Percentiles rank a stretch among this genome's conserved stretches.
These are phyloP conservation scores for Drosophila ficusphila DNA, from an alignment of 1,140 invertebrate genomes.

Conservation along the genomic window DNA sequence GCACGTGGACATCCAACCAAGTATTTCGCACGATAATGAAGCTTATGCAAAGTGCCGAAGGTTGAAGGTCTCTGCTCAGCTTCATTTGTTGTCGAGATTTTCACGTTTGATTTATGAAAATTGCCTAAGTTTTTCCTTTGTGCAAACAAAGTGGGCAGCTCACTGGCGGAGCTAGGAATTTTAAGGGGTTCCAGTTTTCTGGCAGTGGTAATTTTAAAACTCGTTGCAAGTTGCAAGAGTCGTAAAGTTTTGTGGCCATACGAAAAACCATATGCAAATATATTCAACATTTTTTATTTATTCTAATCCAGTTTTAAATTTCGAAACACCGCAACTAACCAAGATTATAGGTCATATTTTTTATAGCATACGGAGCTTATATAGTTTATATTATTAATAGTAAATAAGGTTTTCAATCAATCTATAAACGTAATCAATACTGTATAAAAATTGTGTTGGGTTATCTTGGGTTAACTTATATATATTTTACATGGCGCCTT, in stretches of 20 bases:
- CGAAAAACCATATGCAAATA: not conserved
- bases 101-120: conserved; percentile 21
- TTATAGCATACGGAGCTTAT: too few relatives aligned
- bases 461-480: not conserved
- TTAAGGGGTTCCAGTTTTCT: conserved; percentile 3
- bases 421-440: not conserved
- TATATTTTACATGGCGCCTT: not conserved
- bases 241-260: not conserved
- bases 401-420: not conserved
- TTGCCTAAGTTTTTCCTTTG: conserved; percentile 16
- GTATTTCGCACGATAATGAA: conserved; percentile 29
- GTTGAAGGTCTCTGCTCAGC: conserved; percentile 20
- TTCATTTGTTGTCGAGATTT: conserved; percentile 13
- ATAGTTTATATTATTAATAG: too few relatives aligned
- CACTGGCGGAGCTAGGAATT: not conserved
- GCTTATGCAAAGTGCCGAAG: conserved; percentile 31
- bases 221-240: not conserved
- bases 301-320: not conserved
- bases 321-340: not conserved
- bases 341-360: too few relatives aligned
- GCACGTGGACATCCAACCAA: conserved; percentile 5
- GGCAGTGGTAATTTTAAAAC: not conserved
- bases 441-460: not conserved
- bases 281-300: too few relatives aligned
- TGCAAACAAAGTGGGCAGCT: not conserved